Conservation (phyloP, 2,113 vertebrate genomes). For the Larimichthys polyactis region DNA sequence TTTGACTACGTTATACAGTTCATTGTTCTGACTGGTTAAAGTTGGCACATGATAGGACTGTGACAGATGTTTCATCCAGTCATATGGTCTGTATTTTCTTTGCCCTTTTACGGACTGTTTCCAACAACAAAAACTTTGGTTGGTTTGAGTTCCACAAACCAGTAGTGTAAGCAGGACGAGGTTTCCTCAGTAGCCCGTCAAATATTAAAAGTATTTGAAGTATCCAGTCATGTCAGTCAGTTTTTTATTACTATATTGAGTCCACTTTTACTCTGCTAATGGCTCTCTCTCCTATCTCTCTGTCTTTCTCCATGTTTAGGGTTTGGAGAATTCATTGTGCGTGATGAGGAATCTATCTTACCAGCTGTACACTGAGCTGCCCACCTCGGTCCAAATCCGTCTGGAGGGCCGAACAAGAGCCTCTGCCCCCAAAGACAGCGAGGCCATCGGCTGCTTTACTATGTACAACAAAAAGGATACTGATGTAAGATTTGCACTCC, state of each 20-base stretch:
- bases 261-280: not conserved
- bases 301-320: conserved; percentile 77
- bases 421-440: conserved; percentile 69
- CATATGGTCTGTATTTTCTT: too few relatives aligned
- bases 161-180: not conserved
- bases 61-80: too few relatives aligned
- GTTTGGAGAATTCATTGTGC: conserved; percentile 93
- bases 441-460: conserved; percentile 93
- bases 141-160: not conserved
- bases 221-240: not conserved
- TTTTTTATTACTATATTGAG: not conserved
- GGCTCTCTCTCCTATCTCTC: not conserved
- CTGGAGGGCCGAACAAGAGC: conserved; percentile 88
- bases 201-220: not conserved
- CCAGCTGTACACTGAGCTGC: conserved; percentile 94
- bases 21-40: too few relatives aligned
- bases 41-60: too few relatives aligned
- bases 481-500: conserved; percentile 80
- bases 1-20: too few relatives aligned
- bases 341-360: conserved; percentile 96
- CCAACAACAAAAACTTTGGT: too few relatives aligned
- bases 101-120: too few relatives aligned
- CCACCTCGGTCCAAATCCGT: conserved; percentile 87
- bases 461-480: conserved; percentile 88
- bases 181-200: not conserved